These are phyloP conservation scores for Dipodomys spectabilis DNA, from an alignment of 2,113 vertebrate species.

Conservation along the genomic window DNA sequence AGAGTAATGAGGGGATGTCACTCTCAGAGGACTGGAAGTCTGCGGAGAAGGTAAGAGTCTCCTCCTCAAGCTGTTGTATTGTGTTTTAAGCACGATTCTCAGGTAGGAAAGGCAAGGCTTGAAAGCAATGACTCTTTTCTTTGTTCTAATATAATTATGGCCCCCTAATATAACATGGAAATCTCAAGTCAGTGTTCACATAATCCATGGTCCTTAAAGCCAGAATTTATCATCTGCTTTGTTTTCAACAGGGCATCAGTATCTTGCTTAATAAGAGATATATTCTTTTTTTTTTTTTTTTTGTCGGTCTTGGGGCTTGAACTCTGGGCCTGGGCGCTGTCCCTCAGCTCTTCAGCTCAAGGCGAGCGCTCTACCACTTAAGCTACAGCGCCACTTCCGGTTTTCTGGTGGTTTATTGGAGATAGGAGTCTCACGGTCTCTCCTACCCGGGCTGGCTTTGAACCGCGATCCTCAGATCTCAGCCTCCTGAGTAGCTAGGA, in stretches of 20 bases:
- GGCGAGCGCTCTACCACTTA: too few relatives aligned
- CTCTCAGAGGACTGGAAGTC: background rate
- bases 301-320: too few relatives aligned
- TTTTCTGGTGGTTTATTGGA: too few relatives aligned
- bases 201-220: background rate
- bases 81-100: background rate
- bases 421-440: too few relatives aligned
- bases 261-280: background rate
- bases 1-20: background rate
- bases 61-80: background rate
- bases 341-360: too few relatives aligned
- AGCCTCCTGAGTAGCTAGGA: too few relatives aligned
- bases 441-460: too few relatives aligned
- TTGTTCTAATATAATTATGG: background rate
- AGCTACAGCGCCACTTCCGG: too few relatives aligned
- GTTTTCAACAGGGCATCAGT: background rate
- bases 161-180: background rate
- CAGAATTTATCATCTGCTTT: background rate
- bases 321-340: too few relatives aligned
- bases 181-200: constrained; percentile 7
- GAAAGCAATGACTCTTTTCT: background rate
- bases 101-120: background rate
- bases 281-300: too few relatives aligned
- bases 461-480: too few relatives aligned
- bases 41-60: background rate